Base-by-base conservation (phyloP, 2,113 vertebrate genomes). In the crab-eating macaque (Macaca fascicularis) region DNA sequence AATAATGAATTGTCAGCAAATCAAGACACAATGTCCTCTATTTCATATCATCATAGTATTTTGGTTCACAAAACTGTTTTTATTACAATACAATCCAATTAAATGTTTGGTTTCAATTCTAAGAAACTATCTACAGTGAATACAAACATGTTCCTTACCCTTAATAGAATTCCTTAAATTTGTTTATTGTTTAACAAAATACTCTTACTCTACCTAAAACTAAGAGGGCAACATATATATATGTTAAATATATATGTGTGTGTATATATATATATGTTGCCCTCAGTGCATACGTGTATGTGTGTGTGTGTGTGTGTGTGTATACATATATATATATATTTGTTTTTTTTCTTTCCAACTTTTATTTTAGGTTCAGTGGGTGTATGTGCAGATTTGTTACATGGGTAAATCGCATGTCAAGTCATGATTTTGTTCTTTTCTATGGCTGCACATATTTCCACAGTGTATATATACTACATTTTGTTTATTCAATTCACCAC, bases 1-100 rank as follows among this genome's bases (percentile, higher is more conserved):
- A 89, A 75, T 87, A 96, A 59, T 95, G 11, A 95, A 23, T 43
- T 6, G 32, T 78, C 70, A 88, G 30, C 67, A 82, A 93, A 95
- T 81, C 12, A 74, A 93, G 8, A 64, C 32, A 50, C 43, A 67
- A 25, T 70, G 11, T 40, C 45, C 89, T 80, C 22, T 79, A n/a
- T n/a, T 86, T 95, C 67, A 55, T 57, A 40, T 89, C 23, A 67
- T 80, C 59, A 86, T 11, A 74, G 48, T 30, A 83, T 89, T 43
- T 85, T 80, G 72, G 38, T 32, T 92, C 35, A 79, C n/a, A 70
- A 76, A 92, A 79, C 64, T 75, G 43, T 74, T 75, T 9, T 43
- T 22, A 50, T 74, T 75, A 25, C 23, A 94, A 61, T n/a, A 38
- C 8, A 84, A 61, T n/a, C 43, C 8, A 89, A 72, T 76, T 76